Evolutionary conservation across 1,140 invertebrate species (phyloP), one percentile per base, ranked within the genome.

Genomic region (Drosophila littoralis): DNA sequence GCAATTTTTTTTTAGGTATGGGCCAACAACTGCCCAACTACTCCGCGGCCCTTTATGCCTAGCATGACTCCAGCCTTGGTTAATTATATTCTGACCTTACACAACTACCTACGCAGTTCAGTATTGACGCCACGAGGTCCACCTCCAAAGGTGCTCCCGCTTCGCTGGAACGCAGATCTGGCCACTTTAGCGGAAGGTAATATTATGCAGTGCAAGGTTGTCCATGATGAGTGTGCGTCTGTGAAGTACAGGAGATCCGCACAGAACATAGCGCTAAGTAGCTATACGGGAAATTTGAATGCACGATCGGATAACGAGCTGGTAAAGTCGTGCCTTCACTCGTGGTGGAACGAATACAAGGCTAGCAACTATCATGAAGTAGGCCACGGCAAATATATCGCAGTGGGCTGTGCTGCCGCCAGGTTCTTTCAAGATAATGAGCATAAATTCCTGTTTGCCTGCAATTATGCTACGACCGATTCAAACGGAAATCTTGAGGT

Each of bases 311-410:
- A 57, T 28, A 10, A 2, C 8, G 54, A 40, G 6, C n/a, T 57
- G 36, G 17, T 38, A 7, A 22, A n/a, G 13, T 10, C 13, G 7
- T 40, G 36, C 10, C 7, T 38, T 40, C 1, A 57, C 1, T 38
- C 36, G 4, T 57, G 54, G 54, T 57, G 54, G 54, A n/a, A 12
- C 17, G 35, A 57, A 7, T 57, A 52, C 50, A 52, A 52, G 8
- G 33, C 13, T 2, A 38, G 36, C 15, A 10, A 28, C 5, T 28
- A 28, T 4, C 12, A 35, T 13, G 6, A 15, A 0, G 9, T 57
- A 1, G 54, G 33, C 0, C 13, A 4, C 1, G 15, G 12, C 1
- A 7, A 40, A 7, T 1, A 7, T 7, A 28, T 46, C 17, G 36
- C 6, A 1, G 5, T 57, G 2, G 54, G 54, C 36, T 57, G 54